phyloP scores from a whole-genome alignment of 2,797 vertebrate species.

The Acanthurus lineatus region DNA sequence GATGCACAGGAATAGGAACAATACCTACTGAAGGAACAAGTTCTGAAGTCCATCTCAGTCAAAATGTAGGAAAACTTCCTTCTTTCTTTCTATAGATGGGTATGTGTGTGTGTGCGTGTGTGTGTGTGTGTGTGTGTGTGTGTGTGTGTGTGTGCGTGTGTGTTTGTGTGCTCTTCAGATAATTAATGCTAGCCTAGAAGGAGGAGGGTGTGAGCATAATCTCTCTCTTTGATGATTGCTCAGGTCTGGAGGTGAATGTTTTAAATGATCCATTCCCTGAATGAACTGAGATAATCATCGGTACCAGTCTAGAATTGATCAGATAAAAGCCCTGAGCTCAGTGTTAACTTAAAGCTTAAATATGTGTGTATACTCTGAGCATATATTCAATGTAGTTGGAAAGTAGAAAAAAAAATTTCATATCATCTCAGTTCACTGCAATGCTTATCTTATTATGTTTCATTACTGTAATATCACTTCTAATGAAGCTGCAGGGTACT shows the following conservation, averaged over 20 bases:
- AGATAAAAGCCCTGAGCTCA: constrained; percentile 18
- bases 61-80: constrained; percentile 7
- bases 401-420: constrained; percentile 4
- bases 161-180: constrained; percentile 7
- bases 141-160: neutral
- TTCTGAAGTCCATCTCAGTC: constrained; percentile 13
- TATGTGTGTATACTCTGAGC: neutral
- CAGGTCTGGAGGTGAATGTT: neutral
- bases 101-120: too few species aligned
- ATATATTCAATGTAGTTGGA: neutral
- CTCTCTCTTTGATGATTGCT: constrained; percentile 3
- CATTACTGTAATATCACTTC: neutral
- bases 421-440: neutral
- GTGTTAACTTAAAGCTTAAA: constrained; percentile 7
- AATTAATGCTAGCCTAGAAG: neutral
- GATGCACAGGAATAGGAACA: neutral
- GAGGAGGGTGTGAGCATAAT: neutral
- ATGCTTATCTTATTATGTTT: neutral
- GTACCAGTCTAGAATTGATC: neutral
- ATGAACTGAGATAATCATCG: neutral
- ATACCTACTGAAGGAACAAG: constrained; percentile 19
- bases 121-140: neutral
- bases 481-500: neutral
- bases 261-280: neutral
- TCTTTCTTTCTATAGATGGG: constrained; percentile 6